Evolutionary conservation across 2,888 invertebrate species (phyloP).

Genomic region (Proisotoma minuta): DNA sequence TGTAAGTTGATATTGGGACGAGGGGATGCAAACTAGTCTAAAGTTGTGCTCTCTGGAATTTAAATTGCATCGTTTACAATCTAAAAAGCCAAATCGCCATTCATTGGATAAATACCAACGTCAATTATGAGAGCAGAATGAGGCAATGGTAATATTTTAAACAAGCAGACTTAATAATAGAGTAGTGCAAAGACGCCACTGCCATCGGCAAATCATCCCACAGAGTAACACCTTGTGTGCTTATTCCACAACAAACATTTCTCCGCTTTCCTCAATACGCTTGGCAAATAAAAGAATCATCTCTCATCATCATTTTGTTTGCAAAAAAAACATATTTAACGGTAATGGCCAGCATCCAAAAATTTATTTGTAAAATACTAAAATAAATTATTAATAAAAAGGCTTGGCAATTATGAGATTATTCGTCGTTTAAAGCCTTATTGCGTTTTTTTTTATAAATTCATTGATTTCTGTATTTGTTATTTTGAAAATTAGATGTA

Average conservation of each 20-base stretch:
- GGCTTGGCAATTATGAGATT: too few relatives aligned
- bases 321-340: too few relatives aligned
- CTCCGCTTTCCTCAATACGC: background rate
- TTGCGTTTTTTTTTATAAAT: too few relatives aligned
- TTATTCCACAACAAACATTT: background rate
- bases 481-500: too few relatives aligned
- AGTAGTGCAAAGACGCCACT: background rate
- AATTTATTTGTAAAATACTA: too few relatives aligned
- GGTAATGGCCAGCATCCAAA: too few relatives aligned
- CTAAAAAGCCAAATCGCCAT: background rate
- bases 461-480: too few relatives aligned
- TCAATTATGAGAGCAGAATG: constrained; percentile 5
- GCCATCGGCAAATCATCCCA: constrained; percentile 11
- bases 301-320: too few relatives aligned
- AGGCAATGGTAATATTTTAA: background rate
- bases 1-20: background rate
- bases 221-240: constrained; percentile 14
- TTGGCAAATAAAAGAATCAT: background rate
- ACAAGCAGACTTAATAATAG: constrained; percentile 15
- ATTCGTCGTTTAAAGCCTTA: too few relatives aligned
- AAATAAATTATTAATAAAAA: too few relatives aligned
- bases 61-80: background rate
- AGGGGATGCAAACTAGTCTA: background rate
- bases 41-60: background rate
- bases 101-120: background rate